Base-by-base conservation (phyloP, 92 coral and sea anemone species). In the Zoanthus gigantus region DNA sequence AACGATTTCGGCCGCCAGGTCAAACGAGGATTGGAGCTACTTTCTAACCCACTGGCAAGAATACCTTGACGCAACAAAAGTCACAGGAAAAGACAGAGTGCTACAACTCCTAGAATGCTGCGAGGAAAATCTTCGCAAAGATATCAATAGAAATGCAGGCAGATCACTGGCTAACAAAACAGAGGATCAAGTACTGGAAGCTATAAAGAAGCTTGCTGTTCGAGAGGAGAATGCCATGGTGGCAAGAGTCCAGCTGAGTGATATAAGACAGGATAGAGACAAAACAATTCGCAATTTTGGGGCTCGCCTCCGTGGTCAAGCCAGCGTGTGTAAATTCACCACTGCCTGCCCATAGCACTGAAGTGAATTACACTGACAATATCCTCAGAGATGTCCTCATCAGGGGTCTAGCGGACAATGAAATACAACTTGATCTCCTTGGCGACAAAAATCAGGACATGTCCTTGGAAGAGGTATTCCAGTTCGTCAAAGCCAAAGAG, bases 171-270 rank as follows among this genome's bases (percentile, higher is more conserved):
- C 92, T 10, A 74, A 91, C 78, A 91, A 89, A 68, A 57, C 94
- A 45, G 83, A 45, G 18, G 94, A 82, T 4, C 87, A 86, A 50
- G 88, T 88, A 6, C 87, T 86, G 89, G 82, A 53, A 2, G 92
- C 96, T 48, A 86, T 91, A 9, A 82, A 93, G 29, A 90, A 88
- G 54, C 89, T 93, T 1, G 92, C 93, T 29, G 93, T 88, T 7
- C 3, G 89, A 28, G 95, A 90, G 72, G 95, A 92, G 61, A 92
- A 90, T 34, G 71, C 91, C 5, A 93, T 93, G 92, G 93, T 93
- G 9, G 95, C 95, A 10, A 66, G 86, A 1, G 93, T 90, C 57
- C 95, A 92, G 72, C 88, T 92, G 4, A 89, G 84, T 75, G 71
- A 90, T 90, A 92, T 90, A 91, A 76, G 68, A 9, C 93, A 92